These are phyloP conservation scores for Myotis davidii DNA, from an alignment of 2,113 vertebrate species.

Conservation along the genomic window DNA sequence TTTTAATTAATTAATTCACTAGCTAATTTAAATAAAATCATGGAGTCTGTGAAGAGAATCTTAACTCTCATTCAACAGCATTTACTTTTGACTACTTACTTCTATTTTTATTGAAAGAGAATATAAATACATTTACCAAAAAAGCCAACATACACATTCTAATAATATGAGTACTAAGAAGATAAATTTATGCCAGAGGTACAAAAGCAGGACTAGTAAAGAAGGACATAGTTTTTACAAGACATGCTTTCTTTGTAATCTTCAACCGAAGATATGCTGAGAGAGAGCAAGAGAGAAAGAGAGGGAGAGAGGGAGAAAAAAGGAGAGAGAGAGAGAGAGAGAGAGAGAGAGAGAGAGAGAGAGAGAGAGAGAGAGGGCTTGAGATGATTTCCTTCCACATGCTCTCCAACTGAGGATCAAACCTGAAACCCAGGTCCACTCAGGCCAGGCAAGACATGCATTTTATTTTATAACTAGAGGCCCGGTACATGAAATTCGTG, in stretches of 20 bases:
- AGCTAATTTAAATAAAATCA: neutral
- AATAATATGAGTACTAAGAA: neutral
- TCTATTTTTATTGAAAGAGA: constrained; percentile 43
- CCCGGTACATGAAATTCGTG: too few species aligned
- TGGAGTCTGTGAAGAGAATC: neutral
- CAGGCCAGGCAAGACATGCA: neutral
- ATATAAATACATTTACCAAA: neutral
- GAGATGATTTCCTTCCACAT: too few species aligned
- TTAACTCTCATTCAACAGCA: neutral
- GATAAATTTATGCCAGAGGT: neutral
- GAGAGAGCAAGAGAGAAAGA: too few species aligned
- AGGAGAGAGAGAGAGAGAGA: too few species aligned
- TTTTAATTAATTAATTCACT: too few species aligned
- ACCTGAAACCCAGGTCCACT: too few species aligned
- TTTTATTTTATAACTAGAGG: neutral
- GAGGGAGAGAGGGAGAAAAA: too few species aligned
- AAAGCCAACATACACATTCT: neutral
- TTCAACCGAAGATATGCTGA: too few species aligned
- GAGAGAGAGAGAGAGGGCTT: too few species aligned
- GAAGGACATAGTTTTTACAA: neutral
- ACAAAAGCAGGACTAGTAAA: neutral
- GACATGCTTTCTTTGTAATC: neutral
- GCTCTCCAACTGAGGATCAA: too few species aligned
- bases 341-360: too few species aligned
- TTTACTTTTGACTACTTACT: constrained; percentile 30